Evolutionary conservation across 2,797 vertebrate genomes (phyloP).

Genomic region (Knipowitschia caucasica): DNA sequence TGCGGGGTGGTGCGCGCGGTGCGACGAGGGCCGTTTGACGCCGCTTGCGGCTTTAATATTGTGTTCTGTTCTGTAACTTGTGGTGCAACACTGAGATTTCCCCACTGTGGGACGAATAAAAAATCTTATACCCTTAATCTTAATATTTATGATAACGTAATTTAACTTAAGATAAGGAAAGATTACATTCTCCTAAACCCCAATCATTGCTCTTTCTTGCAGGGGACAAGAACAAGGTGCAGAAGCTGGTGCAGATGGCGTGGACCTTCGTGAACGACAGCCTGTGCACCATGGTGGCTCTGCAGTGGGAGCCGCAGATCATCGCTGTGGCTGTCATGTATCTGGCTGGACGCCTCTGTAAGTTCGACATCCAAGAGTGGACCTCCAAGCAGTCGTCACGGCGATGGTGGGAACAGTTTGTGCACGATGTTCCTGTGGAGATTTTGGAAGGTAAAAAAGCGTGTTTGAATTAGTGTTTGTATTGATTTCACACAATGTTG

Average conservation of each 20-base stretch:
- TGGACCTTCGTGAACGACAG: slow-evolving; percentile 96
- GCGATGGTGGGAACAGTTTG: slow-evolving; percentile 93
- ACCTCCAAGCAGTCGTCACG: slow-evolving; percentile 89
- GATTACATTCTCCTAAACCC: neutral
- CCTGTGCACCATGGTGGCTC: slow-evolving; percentile 88
- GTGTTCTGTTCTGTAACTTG: no score
- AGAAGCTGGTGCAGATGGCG: slow-evolving; percentile 88
- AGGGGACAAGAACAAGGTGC: slow-evolving; percentile 92
- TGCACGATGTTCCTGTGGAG: slow-evolving; percentile 90
- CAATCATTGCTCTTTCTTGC: neutral
- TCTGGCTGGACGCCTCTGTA: slow-evolving; percentile 87
- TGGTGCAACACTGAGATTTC: no score
- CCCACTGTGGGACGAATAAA: no score
- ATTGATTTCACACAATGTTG: no score
- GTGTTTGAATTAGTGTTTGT: neutral
- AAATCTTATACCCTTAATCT: no score
- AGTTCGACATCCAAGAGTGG: slow-evolving; percentile 93
- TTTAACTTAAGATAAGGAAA: no score
- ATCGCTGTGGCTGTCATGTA: slow-evolving; percentile 94
- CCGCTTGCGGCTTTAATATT: no score
- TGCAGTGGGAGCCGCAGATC: slow-evolving; percentile 94
- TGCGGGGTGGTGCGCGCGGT: no score
- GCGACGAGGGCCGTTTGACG: no score
- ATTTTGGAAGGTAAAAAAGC: slow-evolving; percentile 83
- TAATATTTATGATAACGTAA: no score